Percentiles rank a stretch among this genome's conserved stretches.
phyloP scores from a whole-genome alignment of 2,888 invertebrate genomes.

The Macroteleia sp. region DNA sequence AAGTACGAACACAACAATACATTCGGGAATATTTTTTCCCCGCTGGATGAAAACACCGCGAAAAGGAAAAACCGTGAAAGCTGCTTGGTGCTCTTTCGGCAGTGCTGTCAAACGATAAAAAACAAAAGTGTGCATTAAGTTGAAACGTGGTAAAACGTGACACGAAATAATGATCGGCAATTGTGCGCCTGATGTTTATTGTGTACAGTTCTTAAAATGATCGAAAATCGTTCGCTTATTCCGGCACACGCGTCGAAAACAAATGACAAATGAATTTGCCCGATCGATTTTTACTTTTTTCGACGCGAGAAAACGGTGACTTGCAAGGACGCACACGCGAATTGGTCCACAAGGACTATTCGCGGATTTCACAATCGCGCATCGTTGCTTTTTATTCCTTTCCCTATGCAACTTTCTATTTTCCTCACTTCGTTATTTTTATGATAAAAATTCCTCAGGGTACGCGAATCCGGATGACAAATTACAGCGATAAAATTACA shows the following conservation, averaged over 20 bases:
- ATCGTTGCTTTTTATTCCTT: no score
- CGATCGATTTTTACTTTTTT: conserved; percentile 36
- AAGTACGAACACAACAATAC: conserved; percentile 1
- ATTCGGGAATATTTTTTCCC: conserved; percentile 5
- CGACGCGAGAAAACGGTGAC: not conserved
- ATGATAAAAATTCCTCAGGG: conserved; percentile 27
- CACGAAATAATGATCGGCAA: conserved; percentile 7
- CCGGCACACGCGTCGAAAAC: not conserved
- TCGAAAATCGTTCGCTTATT: not conserved
- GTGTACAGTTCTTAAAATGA: not conserved
- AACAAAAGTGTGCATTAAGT: conserved; percentile 8
- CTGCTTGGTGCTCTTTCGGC: not conserved
- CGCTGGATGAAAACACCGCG: conserved; percentile 1
- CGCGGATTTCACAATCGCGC: no score
- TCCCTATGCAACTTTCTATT: conserved; percentile 2
- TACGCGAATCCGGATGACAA: conserved; percentile 43
- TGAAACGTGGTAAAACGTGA: not conserved
- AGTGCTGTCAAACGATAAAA: not conserved
- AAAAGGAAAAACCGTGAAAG: not conserved
- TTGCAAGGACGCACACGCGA: not conserved
- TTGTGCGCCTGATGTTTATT: not conserved
- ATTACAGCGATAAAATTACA: conserved; percentile 51
- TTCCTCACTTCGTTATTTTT: conserved; percentile 20
- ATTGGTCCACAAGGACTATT: conserved; percentile 41
- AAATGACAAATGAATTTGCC: conserved; percentile 38